These are phyloP conservation scores for Eulemur coronatus DNA, from an alignment of 2,797 vertebrate genomes.

Conservation along the genomic window DNA sequence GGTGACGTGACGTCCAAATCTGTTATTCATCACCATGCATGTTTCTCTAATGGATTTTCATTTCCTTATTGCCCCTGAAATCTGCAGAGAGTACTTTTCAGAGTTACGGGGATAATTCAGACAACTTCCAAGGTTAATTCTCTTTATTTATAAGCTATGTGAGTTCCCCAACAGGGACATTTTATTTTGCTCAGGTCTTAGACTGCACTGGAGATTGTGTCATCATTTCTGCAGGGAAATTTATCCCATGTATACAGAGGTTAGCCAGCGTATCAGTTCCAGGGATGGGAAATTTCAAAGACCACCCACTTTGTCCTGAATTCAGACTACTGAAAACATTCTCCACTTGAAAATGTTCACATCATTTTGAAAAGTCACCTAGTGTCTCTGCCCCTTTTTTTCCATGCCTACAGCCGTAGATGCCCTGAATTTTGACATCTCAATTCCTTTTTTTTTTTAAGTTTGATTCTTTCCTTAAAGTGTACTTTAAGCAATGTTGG, in stretches of 20 bases:
- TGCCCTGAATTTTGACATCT: neutral
- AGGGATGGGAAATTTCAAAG: neutral
- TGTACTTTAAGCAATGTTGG: neutral
- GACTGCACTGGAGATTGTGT: neutral
- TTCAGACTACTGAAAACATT: neutral
- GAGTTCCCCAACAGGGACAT: neutral
- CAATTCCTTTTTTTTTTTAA: neutral
- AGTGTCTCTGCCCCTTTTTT: neutral
- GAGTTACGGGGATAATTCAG: neutral
- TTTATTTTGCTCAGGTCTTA: conserved; percentile 16
- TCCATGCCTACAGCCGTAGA: neutral
- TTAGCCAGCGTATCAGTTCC: neutral
- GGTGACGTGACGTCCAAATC: neutral
- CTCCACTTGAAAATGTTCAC: neutral
- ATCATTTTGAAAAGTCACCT: neutral
- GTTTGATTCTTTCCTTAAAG: conserved; percentile 37
- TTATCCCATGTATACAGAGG: neutral
- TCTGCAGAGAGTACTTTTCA: neutral
- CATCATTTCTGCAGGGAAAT: neutral
- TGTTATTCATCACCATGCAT: neutral
- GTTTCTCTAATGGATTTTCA: neutral
- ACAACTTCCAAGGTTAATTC: neutral
- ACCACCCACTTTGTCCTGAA: neutral
- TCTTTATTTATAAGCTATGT: neutral
- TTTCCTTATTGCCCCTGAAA: neutral